These are phyloP conservation scores for Armadillidium nasatum DNA, from an alignment of 1,140 invertebrate genomes.

Conservation along the genomic window DNA sequence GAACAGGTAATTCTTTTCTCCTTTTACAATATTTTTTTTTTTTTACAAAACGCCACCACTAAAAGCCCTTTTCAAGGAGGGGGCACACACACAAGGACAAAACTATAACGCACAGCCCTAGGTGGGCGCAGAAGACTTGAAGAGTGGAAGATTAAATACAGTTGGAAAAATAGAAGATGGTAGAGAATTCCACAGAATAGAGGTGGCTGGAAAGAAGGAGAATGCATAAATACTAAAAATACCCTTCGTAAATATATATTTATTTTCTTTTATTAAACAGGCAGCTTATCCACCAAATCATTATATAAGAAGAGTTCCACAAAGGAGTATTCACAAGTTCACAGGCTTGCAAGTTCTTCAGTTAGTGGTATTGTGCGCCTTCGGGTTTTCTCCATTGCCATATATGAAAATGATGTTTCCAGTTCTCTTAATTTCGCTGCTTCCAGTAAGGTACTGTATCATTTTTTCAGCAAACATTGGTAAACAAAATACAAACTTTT, in stretches of 20 bases:
- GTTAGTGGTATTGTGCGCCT: conserved; percentile 58
- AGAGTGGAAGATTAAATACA: no score
- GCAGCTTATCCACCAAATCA: conserved; percentile 64
- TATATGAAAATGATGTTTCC: conserved; percentile 66
- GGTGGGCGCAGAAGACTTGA: no score
- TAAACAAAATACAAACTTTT: no score
- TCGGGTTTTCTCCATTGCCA: conserved; percentile 59
- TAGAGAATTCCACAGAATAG: no score
- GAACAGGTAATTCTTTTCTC: conserved; percentile 62
- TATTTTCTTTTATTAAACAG: conserved; percentile 48
- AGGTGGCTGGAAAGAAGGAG: no score
- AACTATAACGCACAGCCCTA: no score
- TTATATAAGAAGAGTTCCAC: conserved; percentile 62
- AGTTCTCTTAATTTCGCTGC: conserved; percentile 59
- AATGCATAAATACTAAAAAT: background rate
- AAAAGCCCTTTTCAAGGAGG: no score
- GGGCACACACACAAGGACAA: no score
- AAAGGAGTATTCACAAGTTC: conserved; percentile 62
- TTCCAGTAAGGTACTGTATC: conserved; percentile 61
- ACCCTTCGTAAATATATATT: background rate
- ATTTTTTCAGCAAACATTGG: background rate
- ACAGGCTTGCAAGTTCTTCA: conserved; percentile 60
- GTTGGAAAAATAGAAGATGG: no score
- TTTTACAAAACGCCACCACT: no score
- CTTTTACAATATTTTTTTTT: background rate